These are phyloP conservation scores for Ptychadena robeensis DNA, from an alignment of 2,797 vertebrate genomes.

Conservation along the genomic window DNA sequence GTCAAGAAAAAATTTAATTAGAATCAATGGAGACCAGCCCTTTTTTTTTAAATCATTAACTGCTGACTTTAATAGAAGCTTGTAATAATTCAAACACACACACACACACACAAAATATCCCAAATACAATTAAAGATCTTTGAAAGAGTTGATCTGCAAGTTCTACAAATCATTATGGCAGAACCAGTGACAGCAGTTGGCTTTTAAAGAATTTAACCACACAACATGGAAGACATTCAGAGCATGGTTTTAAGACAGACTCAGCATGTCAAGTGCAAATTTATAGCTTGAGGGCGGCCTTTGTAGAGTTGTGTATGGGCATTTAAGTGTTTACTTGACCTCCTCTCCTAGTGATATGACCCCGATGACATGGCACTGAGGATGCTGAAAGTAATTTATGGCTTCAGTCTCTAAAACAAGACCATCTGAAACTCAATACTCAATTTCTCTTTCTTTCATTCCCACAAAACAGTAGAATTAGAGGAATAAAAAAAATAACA, in stretches of 20 bases:
- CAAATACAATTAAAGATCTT: too few species aligned
- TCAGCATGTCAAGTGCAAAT: constrained; percentile 17
- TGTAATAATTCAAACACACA: neutral
- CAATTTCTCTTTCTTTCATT: neutral
- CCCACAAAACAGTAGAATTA: neutral
- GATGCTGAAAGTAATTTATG: constrained; percentile 9
- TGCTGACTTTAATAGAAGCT: neutral
- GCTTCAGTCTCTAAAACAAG: constrained; percentile 1
- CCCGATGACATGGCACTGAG: constrained; percentile 1
- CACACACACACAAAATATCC: too few species aligned
- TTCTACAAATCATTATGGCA: too few species aligned
- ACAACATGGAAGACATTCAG: neutral
- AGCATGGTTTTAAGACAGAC: neutral
- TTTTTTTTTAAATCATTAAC: too few species aligned
- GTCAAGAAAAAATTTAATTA: too few species aligned
- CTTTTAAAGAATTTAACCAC: neutral
- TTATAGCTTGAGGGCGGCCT: neutral
- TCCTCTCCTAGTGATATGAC: constrained; percentile 10
- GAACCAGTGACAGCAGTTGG: neutral
- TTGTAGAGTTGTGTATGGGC: neutral
- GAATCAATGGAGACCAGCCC: too few species aligned
- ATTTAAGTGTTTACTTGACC: constrained; percentile 31
- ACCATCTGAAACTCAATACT: neutral
- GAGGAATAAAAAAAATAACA: too few species aligned
- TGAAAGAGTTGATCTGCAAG: neutral